Evolutionary conservation across 2,113 vertebrate species (phyloP).

Genomic region (Pelobates fuscus): DNA sequence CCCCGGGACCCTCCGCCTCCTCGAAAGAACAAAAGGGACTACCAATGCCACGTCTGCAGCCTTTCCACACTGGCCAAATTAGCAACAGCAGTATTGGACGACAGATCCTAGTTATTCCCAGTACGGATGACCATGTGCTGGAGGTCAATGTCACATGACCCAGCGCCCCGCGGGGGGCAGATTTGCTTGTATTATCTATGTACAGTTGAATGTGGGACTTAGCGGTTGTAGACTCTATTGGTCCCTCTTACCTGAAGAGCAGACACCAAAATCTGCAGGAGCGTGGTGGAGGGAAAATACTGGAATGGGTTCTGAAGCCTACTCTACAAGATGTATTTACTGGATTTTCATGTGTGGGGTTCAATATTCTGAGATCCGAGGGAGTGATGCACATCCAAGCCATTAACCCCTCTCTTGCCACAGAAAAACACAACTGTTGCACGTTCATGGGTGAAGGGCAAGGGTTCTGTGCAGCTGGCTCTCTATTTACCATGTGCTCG

Average conservation of each 20-base stretch:
- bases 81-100: conserved; percentile 81
- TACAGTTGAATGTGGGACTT: conserved; percentile 9
- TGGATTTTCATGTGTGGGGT: too few relatives aligned
- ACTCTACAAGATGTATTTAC: too few relatives aligned
- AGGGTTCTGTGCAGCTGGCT: too few relatives aligned
- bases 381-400: too few relatives aligned
- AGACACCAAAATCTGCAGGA: too few relatives aligned
- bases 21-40: conserved; percentile 77
- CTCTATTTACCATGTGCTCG: too few relatives aligned
- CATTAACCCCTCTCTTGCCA: too few relatives aligned
- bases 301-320: background rate
- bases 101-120: conserved; percentile 90
- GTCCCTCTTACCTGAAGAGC: too few relatives aligned
- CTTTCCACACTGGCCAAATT: conserved; percentile 87
- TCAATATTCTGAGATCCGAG: too few relatives aligned
- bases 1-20: conserved; percentile 57
- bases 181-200: conserved; percentile 21
- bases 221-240: background rate
- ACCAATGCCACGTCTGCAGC: conserved; percentile 89
- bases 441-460: too few relatives aligned
- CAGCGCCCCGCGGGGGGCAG: conserved; percentile 1
- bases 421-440: too few relatives aligned
- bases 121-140: conserved; percentile 90
- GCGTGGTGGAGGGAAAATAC: background rate
- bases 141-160: conserved; percentile 94